Base-by-base conservation (phyloP, 2,113 vertebrate genomes). In the Mustelus asterias region DNA sequence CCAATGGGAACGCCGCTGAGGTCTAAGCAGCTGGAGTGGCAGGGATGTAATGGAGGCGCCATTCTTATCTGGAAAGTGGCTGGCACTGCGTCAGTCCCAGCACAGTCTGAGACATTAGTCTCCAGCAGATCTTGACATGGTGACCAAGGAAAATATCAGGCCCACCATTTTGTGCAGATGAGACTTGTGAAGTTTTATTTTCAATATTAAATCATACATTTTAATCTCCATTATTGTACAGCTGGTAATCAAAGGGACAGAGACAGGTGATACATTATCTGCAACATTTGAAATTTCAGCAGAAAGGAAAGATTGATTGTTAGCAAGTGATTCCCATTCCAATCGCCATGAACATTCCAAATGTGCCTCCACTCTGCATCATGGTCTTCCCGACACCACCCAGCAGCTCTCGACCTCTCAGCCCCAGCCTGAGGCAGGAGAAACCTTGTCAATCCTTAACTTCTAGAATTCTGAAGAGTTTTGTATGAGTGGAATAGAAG, bases 291-390 rank as follows among this genome's bases (percentile, higher is more conserved):
- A 54, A 54, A 54, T 63, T 63, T 63, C 60, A 63, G 67, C 0
- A 94, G 95, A 88, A 63, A 95, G 54, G 89, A 72, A 90, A 0
- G 0, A 92, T 54, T 26, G 65, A 33, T 95, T 92, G 96, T 98
- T 96, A 99, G 98, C 99, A 99, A 96, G 99, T 98, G 97, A 99
- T 99, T 70, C 99, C 99, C 99, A 99, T 99, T 0, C 99, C 99
- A 16, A 99, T 99, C 83, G 99, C 97, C 99, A 99, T 99, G 97
- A 99, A 99, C 2, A 98, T 99, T 65, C 99, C 99, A 95, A 99
- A 99, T 0, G 99, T 99, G 88, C 99, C 99, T 1, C 99, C 99
- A 0, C 99, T 99, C 96, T 99, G 99, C 99, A 99, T 98, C 99
- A 99, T 99, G 48, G 99, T 99, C 98, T 99, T 72, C 70, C 26